These are phyloP conservation scores for Phoenoteleia sp. DNA, from an alignment of 2,888 invertebrate species.

Conservation along the genomic window DNA sequence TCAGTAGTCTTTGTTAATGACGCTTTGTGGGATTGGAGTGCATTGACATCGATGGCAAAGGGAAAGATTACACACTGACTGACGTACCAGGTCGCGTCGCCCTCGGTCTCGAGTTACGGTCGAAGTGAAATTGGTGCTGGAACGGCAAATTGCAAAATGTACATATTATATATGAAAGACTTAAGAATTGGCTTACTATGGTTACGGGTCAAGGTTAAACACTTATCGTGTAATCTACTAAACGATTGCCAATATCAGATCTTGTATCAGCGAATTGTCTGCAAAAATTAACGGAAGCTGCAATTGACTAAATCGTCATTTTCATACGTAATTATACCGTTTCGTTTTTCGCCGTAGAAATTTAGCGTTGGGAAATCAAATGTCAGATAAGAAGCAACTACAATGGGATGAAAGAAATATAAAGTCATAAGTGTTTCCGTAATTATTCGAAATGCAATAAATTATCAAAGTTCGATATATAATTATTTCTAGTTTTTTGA, in stretches of 20 bases:
- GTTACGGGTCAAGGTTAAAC: conserved; percentile 82
- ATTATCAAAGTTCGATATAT: too few relatives aligned
- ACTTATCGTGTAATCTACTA: conserved; percentile 60
- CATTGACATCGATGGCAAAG: conserved; percentile 59
- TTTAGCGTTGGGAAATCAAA: background rate
- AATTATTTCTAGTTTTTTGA: too few relatives aligned
- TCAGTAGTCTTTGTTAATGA: conserved; percentile 34
- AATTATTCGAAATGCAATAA: too few relatives aligned
- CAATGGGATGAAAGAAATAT: too few relatives aligned
- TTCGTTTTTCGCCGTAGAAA: background rate
- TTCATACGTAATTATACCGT: conserved; percentile 43
- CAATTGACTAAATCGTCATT: conserved; percentile 35
- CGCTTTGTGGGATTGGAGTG: conserved; percentile 52
- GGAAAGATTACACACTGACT: conserved; percentile 62
- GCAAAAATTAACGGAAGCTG: conserved; percentile 58
- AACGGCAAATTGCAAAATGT: conserved; percentile 79
- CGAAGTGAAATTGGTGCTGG: conserved; percentile 84
- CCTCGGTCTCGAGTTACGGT: conserved; percentile 83
- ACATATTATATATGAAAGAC: conserved; percentile 75
- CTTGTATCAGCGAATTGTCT: conserved; percentile 58
- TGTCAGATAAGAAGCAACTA: conserved; percentile 7
- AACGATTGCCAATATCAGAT: conserved; percentile 60
- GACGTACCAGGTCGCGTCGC: conserved; percentile 64
- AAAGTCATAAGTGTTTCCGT: too few relatives aligned
- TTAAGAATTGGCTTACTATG: conserved; percentile 79